Evolutionary conservation across 2,113 vertebrate species (phyloP), one percentile per base, ranked within the genome.

Genomic region (Clarias gariepinus): DNA sequence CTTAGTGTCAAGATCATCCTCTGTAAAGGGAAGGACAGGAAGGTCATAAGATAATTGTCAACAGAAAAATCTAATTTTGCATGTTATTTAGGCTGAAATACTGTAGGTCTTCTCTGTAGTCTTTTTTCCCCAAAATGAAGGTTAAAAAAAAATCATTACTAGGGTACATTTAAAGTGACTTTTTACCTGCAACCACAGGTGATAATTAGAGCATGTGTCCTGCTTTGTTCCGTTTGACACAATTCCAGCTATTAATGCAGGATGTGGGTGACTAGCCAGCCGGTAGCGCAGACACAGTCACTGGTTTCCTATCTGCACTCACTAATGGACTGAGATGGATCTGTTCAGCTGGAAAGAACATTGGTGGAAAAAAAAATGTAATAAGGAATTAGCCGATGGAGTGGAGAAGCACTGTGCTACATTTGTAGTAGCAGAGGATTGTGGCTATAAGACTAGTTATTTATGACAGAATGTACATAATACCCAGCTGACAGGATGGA

Each of bases 221-320:
- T 55, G 28, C 41, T 86, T 25, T 52, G 66, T 86, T 69, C 82
- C 36, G 60, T 77, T 83, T 69, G 82, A 81, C 86, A 86, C 77
- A 84, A 69, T 88, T 83, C 74, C 84, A 88, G 78, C 85, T 68
- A 87, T 90, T 87, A 88, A 82, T 58, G 41, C 57, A 55, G 64
- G 58, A 28, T 60, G 87, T 81, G 79, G 85, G 53, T 60, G 83
- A 86, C 74, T 84, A 10, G 8, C 3, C 25, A 8, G 28, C 69
- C 73, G 47, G 79, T 13, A 21, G 6, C 13, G 21, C 47, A 60
- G 71, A 88, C 23, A 76, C 25, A 30, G 63, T 28, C 25, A 6
- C 81, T 86, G 84, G 83, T 74, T 82, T 80, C 53, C 81, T 83
- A 81, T 81, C 77, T 77, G 58, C 63, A 30, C 64, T 55, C 61